phyloP scores from a whole-genome alignment of 2,113 vertebrate species.

The Paratilapia polleni region DNA sequence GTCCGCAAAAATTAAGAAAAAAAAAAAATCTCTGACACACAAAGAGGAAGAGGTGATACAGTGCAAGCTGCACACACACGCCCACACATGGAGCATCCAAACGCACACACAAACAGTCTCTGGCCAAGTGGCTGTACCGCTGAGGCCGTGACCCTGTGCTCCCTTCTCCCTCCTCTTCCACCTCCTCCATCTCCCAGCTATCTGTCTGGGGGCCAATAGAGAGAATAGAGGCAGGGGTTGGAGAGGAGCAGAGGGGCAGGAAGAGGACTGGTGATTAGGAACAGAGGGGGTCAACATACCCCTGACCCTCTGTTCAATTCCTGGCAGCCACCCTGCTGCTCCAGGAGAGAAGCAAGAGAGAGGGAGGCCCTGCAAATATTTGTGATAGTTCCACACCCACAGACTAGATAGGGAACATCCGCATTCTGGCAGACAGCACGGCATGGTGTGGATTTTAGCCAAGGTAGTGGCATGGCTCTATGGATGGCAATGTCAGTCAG shows the following conservation, averaged over 20 bases:
- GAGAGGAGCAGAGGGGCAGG: conserved; percentile 49
- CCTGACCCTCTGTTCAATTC: conserved; percentile 68
- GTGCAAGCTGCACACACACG: conserved; percentile 1
- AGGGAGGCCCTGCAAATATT: conserved; percentile 67
- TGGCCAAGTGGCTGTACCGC: conserved; percentile 56
- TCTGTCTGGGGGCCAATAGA: conserved; percentile 63
- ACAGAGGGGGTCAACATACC: conserved; percentile 30
- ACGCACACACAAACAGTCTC: conserved; percentile 18
- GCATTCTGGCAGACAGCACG: neutral
- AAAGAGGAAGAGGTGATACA: conserved; percentile 32
- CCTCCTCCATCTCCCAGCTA: conserved; percentile 55
- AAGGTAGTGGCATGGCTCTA: neutral
- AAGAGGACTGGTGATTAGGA: conserved; percentile 75
- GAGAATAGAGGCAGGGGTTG: conserved; percentile 23
- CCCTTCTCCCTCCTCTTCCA: neutral
- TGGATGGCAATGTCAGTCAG: neutral
- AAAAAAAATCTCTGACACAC: conserved; percentile 9
- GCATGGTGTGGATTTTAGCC: conserved; percentile 15
- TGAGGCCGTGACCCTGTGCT: conserved; percentile 57
- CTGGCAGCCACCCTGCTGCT: conserved; percentile 60
- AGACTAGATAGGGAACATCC: conserved; percentile 58
- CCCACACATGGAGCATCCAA: conserved; percentile 19
- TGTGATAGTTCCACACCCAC: conserved; percentile 62
- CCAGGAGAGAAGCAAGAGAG: conserved; percentile 33
- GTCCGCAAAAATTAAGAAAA: conserved; percentile 8